These are phyloP conservation scores for Morpho helenor DNA, from an alignment of 2,888 invertebrate species.

Conservation along the genomic window DNA sequence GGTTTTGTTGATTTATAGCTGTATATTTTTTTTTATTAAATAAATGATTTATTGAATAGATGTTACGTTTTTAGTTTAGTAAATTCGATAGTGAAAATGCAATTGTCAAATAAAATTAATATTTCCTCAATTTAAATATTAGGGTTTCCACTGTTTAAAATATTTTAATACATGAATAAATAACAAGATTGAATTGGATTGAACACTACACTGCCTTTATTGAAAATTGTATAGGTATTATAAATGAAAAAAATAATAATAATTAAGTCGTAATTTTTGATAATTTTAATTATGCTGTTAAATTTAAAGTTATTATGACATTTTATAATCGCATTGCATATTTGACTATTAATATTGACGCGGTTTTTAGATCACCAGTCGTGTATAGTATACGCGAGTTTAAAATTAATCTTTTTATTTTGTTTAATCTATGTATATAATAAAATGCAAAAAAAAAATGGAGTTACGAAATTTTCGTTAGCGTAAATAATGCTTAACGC, in stretches of 20 bases:
- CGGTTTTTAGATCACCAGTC: constrained; percentile 1
- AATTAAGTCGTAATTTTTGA: neutral
- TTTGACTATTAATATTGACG: constrained; percentile 1
- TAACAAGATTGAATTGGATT: neutral
- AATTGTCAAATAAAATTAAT: neutral
- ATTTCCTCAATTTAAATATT: neutral
- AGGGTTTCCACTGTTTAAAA: neutral
- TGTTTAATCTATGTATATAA: too few relatives aligned
- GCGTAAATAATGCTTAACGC: too few relatives aligned
- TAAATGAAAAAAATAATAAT: neutral
- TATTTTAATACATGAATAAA: neutral
- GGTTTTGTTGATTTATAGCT: constrained; percentile 7
- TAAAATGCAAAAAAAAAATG: too few relatives aligned
- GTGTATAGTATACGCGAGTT: too few relatives aligned
- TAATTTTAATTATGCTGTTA: neutral
- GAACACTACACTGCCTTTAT: neutral
- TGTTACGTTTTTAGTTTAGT: constrained; percentile 3
- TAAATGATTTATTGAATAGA: constrained; percentile 2
- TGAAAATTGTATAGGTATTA: neutral
- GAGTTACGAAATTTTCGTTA: too few relatives aligned
- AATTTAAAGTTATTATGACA: neutral
- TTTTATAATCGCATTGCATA: constrained; percentile 4
- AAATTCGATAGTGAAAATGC: neutral
- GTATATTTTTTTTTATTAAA: constrained; percentile 9
- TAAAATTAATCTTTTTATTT: too few relatives aligned